A percentile compares a stretch with the other conserved stretches of the same genome.
Conservation (phyloP, 2,797 vertebrate species). For the Enteromius argenteus region DNA sequence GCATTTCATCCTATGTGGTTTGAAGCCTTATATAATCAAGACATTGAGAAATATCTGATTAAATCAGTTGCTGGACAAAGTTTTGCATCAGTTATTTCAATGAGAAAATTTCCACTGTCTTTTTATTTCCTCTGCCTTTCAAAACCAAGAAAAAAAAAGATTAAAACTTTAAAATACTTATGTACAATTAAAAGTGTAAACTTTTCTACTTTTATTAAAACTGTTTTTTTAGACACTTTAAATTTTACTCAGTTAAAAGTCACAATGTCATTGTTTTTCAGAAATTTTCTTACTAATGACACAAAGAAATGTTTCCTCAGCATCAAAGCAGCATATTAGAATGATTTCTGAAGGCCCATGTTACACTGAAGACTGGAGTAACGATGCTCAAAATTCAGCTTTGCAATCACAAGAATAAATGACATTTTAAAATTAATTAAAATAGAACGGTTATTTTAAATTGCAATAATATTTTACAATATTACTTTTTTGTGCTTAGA, state of each 20-base stretch:
- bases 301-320: too few species aligned
- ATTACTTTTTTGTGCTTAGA: too few species aligned
- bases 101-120: background rate
- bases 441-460: too few species aligned
- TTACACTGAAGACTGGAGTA: too few species aligned
- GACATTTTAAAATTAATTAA: too few species aligned
- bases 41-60: background rate
- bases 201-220: background rate
- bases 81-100: slow-evolving; percentile 11
- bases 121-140: background rate
- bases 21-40: background rate
- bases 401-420: too few species aligned
- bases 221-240: background rate
- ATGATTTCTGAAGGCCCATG: background rate
- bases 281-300: background rate
- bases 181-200: background rate
- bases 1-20: background rate
- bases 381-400: too few species aligned
- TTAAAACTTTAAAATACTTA: background rate
- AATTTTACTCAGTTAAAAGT: background rate
- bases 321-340: background rate
- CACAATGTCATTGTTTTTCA: background rate
- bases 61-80: background rate
- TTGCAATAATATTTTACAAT: too few species aligned
- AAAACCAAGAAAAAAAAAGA: background rate